A percentile compares a stretch with the other conserved stretches of the same genome.
These are phyloP conservation scores for Cephus rjabovi DNA, from an alignment of 2,888 invertebrate genomes.

Conservation along the genomic window DNA sequence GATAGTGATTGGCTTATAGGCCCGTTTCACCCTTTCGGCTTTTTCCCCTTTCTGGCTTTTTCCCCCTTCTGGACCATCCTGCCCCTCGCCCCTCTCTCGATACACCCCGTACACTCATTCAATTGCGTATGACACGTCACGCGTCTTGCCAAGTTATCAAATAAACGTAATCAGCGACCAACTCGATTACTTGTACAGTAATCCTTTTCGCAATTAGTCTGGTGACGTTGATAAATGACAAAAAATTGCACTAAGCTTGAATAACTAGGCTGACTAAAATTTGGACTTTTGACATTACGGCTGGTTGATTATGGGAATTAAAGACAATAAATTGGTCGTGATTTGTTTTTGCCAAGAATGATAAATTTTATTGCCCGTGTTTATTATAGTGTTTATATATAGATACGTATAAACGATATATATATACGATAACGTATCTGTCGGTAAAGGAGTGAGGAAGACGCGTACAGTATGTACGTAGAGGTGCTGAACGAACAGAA, in stretches of 20 bases:
- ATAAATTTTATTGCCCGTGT: no score
- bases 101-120: constrained; percentile 20
- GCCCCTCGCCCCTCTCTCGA: constrained; percentile 8
- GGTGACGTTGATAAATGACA: neutral
- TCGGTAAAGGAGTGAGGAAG: neutral
- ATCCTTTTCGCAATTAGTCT: neutral
- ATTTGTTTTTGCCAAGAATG: neutral
- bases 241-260: neutral
- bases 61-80: constrained; percentile 11
- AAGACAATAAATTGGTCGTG: neutral
- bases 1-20: constrained; percentile 41
- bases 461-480: neutral
- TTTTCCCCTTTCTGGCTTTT: constrained; percentile 23
- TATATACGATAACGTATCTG: neutral
- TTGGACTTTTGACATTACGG: neutral
- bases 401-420: no score
- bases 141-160: constrained; percentile 43
- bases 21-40: neutral
- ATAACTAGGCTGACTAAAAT: neutral
- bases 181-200: constrained; percentile 38
- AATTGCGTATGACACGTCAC: constrained; percentile 28
- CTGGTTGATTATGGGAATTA: neutral
- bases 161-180: constrained; percentile 32
- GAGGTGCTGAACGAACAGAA: neutral
- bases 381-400: no score